Evolutionary conservation across 2,888 invertebrate genomes (phyloP).

Genomic region (Platerodrilus igneus): DNA sequence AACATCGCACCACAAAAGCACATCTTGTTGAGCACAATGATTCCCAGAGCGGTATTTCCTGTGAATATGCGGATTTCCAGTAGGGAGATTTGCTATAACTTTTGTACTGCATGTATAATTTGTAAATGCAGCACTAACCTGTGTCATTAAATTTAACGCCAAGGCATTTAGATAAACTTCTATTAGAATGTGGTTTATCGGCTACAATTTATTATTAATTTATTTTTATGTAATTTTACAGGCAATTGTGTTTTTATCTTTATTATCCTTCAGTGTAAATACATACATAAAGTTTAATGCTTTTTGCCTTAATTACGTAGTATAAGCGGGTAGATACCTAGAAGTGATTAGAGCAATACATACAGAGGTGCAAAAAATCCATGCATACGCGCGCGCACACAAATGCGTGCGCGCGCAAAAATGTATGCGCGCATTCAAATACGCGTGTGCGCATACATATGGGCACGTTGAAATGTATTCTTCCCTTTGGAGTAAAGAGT

Average conservation of each 20-base stretch:
- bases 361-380: no score
- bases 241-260: constrained; percentile 18
- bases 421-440: no score
- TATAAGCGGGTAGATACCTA: no score
- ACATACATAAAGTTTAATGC: no score
- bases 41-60: constrained; percentile 22
- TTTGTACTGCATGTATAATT: constrained; percentile 23
- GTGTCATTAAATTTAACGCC: constrained; percentile 24
- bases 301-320: no score
- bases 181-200: constrained; percentile 20
- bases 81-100: constrained; percentile 10
- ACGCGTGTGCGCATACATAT: no score
- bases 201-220: constrained; percentile 11
- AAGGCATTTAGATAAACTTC: constrained; percentile 21
- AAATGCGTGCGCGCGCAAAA: no score
- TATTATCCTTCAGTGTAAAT: no score
- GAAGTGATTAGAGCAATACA: no score
- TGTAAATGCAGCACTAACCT: constrained; percentile 23
- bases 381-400: no score
- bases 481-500: no score
- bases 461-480: no score
- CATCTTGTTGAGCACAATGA: constrained; percentile 29
- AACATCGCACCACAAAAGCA: constrained; percentile 23
- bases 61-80: constrained; percentile 23
- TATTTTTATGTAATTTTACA: constrained; percentile 20